A percentile compares a stretch with the other conserved stretches of the same genome.
Evolutionary conservation across 2,888 invertebrate species (phyloP).

Genomic region (Stegophylla sp.): DNA sequence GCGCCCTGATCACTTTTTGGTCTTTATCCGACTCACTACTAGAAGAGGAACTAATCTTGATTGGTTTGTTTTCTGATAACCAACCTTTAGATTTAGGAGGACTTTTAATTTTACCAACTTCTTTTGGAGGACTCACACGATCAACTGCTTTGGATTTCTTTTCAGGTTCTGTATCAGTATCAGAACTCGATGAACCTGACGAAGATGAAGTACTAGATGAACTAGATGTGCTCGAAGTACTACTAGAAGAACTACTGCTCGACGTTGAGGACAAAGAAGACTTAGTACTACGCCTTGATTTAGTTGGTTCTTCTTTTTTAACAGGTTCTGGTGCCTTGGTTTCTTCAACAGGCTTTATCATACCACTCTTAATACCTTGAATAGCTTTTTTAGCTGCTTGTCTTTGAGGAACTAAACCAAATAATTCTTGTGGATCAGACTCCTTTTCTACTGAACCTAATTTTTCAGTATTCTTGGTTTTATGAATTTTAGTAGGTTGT

Average conservation of each 20-base stretch:
- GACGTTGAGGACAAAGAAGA: slow-evolving; percentile 61
- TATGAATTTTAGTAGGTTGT: slow-evolving; percentile 52
- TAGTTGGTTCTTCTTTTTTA: slow-evolving; percentile 56
- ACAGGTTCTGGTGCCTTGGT: slow-evolving; percentile 44
- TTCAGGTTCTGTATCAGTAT: slow-evolving; percentile 69
- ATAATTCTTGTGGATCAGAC: slow-evolving; percentile 63
- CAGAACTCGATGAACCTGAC: slow-evolving; percentile 67
- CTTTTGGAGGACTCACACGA: slow-evolving; percentile 46
- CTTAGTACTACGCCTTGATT: slow-evolving; percentile 58
- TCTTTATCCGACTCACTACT: slow-evolving; percentile 63
- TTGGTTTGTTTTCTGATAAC: slow-evolving; percentile 59
- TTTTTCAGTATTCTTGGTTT: slow-evolving; percentile 65
- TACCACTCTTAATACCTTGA: slow-evolving; percentile 84
- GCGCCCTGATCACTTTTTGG: slow-evolving; percentile 72
- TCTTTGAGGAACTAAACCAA: slow-evolving; percentile 86
- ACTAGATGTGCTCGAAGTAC: slow-evolving; percentile 67
- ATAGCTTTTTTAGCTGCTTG: slow-evolving; percentile 92
- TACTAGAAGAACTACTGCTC: slow-evolving; percentile 64
- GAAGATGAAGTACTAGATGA: slow-evolving; percentile 67
- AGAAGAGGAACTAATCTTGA: slow-evolving; percentile 61
- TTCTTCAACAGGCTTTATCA: slow-evolving; percentile 67
- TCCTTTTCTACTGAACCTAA: slow-evolving; percentile 73
- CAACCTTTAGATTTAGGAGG: slow-evolving; percentile 59
- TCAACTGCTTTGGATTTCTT: slow-evolving; percentile 47
- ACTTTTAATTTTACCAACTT: slow-evolving; percentile 65